Evolutionary conservation across 2,113 vertebrate genomes (phyloP).

Genomic region (Leptosomus discolor): DNA sequence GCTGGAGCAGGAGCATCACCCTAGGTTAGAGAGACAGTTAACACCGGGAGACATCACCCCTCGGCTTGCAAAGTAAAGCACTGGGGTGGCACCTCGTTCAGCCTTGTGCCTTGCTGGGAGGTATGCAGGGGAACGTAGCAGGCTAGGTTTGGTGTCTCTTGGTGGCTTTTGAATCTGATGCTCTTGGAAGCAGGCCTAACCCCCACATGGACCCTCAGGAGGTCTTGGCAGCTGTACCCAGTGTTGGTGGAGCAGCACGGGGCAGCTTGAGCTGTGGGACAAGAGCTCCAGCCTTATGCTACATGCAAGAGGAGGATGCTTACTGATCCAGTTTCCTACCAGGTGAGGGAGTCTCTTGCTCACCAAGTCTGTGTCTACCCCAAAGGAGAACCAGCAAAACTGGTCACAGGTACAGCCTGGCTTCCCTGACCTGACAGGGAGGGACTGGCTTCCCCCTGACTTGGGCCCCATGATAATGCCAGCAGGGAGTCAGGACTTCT

Average conservation of each 20-base stretch:
- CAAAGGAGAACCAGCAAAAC: background rate
- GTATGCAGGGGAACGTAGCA: rapidly evolving
- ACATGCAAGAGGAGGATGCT: background rate
- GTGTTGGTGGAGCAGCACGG: background rate
- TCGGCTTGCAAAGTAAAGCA: background rate
- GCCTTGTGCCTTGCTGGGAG: background rate
- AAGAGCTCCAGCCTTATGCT: background rate
- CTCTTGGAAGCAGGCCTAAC: background rate
- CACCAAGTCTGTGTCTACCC: background rate
- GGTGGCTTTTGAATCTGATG: background rate
- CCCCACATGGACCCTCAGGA: background rate
- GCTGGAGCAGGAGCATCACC: slow-evolving; percentile 83
- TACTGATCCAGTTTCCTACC: background rate
- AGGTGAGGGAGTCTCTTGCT: background rate
- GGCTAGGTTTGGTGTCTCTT: background rate
- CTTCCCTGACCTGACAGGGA: background rate
- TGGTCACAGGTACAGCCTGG: background rate
- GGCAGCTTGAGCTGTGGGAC: background rate
- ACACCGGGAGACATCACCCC: background rate
- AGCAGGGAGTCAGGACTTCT: background rate
- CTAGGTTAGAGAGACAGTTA: slow-evolving; percentile 66
- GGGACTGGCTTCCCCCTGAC: background rate
- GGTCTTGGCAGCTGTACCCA: background rate
- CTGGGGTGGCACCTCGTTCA: background rate
- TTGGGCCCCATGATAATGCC: background rate